These are phyloP conservation scores for Drosophila ogumai DNA, from an alignment of 1,140 invertebrate species.

Conservation along the genomic window DNA sequence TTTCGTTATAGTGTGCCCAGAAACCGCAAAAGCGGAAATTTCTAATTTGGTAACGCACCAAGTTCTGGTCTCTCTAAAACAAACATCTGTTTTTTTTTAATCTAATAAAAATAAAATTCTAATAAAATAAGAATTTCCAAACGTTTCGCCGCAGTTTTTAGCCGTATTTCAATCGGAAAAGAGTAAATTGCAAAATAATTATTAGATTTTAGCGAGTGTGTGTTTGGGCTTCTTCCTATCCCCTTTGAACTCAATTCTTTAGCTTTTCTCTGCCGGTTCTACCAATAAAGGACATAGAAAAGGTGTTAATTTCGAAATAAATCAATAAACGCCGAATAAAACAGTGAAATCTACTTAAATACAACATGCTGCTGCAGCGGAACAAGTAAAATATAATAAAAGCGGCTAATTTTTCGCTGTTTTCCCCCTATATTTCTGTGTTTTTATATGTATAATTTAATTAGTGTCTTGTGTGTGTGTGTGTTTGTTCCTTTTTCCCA, in stretches of 20 bases:
- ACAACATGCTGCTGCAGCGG: slow-evolving; percentile 77
- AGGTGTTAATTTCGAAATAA: slow-evolving; percentile 8
- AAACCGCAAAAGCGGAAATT: no score
- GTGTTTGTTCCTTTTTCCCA: slow-evolving; percentile 9
- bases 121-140: slow-evolving; percentile 4
- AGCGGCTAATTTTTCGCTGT: slow-evolving; percentile 55
- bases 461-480: slow-evolving; percentile 53
- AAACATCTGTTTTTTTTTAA: slow-evolving; percentile 20
- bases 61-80: not conserved
- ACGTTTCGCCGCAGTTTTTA: slow-evolving; percentile 11
- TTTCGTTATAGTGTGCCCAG: no score
- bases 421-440: slow-evolving; percentile 44
- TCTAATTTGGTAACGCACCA: no score
- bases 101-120: not conserved
- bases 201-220: slow-evolving; percentile 16
- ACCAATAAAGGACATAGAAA: slow-evolving; percentile 20
- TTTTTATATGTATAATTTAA: slow-evolving; percentile 64
- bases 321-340: slow-evolving; percentile 1
- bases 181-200: slow-evolving; percentile 34
- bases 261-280: not conserved
- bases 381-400: slow-evolving; percentile 74
- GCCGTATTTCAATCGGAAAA: slow-evolving; percentile 8
- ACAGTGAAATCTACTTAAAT: slow-evolving; percentile 4
- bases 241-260: not conserved
- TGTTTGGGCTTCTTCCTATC: slow-evolving; percentile 1